phyloP scores from a whole-genome alignment of 2,797 vertebrate genomes.

The Catharus ustulatus region DNA sequence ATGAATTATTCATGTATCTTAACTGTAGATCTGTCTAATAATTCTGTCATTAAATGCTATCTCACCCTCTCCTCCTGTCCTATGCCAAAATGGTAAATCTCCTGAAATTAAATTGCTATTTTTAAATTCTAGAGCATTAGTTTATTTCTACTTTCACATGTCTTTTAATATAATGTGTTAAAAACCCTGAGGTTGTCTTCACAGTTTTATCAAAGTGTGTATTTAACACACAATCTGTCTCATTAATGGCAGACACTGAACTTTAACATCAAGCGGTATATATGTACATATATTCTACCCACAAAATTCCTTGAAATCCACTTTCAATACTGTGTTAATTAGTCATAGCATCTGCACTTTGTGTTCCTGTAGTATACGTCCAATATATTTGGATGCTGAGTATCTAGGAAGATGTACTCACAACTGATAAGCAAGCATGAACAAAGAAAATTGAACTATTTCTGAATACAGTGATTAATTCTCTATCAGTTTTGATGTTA shows the following conservation, averaged over 20 bases:
- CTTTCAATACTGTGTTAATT: not conserved
- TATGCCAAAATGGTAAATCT: not conserved
- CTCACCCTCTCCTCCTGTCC: not conserved
- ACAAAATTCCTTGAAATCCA: not conserved
- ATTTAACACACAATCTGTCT: not conserved
- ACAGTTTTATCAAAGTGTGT: not conserved
- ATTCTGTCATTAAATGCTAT: not conserved
- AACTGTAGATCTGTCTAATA: not conserved
- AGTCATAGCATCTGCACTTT: not conserved
- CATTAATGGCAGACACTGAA: not conserved
- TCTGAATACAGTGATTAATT: not conserved
- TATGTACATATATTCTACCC: not conserved
- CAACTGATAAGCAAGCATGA: not conserved
- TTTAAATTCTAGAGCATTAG: not conserved
- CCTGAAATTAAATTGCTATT: not conserved
- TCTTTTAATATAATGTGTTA: not conserved
- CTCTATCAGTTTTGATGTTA: not conserved
- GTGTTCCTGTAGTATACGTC: not conserved
- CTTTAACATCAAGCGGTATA: not conserved
- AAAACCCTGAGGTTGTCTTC: not conserved
- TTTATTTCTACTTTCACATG: not conserved
- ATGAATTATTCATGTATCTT: conserved; percentile 1
- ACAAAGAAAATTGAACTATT: not conserved
- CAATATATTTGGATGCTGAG: not conserved
- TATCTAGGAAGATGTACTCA: not conserved